Percentiles rank a stretch among this genome's conserved stretches.
Conservation (phyloP, 2,113 vertebrate genomes). For the Tragelaphus imberbis region DNA sequence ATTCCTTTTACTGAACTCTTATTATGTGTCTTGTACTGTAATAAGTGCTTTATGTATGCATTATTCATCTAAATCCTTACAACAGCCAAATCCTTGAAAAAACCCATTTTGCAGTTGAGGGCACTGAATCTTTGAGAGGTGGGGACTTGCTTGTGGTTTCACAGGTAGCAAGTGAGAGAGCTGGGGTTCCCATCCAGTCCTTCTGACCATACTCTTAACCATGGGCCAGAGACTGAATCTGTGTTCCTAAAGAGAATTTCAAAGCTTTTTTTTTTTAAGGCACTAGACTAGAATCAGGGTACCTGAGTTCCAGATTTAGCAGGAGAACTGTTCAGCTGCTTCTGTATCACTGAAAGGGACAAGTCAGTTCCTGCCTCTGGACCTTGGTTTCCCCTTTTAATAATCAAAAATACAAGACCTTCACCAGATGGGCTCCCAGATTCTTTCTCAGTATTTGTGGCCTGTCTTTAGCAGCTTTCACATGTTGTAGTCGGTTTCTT, state of each 20-base stretch:
- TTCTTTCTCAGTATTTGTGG: background rate
- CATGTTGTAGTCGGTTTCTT: too few species aligned
- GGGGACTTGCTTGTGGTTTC: background rate
- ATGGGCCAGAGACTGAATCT: background rate
- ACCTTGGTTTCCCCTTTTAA: background rate
- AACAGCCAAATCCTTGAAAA: background rate
- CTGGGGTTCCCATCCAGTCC: background rate
- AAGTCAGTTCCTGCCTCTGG: background rate
- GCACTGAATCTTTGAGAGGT: background rate
- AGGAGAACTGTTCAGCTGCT: background rate
- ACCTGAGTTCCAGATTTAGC: background rate
- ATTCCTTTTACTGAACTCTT: background rate
- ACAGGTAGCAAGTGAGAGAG: background rate
- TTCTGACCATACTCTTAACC: background rate
- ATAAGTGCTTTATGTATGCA: background rate
- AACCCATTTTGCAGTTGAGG: background rate
- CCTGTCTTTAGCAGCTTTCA: background rate
- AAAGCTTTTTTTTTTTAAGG: background rate
- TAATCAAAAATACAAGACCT: background rate
- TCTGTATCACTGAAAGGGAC: background rate
- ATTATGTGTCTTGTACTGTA: background rate
- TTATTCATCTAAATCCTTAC: background rate
- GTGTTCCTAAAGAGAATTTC: background rate
- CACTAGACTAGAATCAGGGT: background rate
- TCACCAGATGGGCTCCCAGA: background rate